Evolutionary conservation across 2,888 invertebrate genomes (phyloP), one percentile per base, ranked within the genome.

Genomic region (Hofmannophila pseudospretella): DNA sequence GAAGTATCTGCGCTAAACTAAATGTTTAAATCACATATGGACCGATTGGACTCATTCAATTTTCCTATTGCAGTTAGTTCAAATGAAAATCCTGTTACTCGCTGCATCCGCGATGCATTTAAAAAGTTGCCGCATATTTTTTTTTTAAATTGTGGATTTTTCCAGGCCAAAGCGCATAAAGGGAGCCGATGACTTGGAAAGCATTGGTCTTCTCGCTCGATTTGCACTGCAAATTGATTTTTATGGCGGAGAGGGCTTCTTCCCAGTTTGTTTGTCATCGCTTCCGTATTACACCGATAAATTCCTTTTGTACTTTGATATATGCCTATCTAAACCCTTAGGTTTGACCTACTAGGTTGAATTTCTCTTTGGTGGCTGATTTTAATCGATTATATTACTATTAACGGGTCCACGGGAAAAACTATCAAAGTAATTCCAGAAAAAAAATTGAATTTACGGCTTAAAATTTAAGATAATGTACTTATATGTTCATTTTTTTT

Each of bases 171-270:
- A 52, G 69, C 58, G 70, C 70, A 65, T 72, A 67, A 16, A 71
- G 63, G 59, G 72, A 73, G 36, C 51, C 74, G 77, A 72, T 84
- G 80, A 77, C 74, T 75, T 74, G 85, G 85, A 85, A 85, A 78
- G 66, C 70, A 79, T 80, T 67, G 80, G 78, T 68, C 62, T 69
- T 58, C 58, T 60, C 80, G 81, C 78, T 81, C 82, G 80, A 82
- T 84, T 85, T 81, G 66, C 78, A 77, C 72, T 70, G 74, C 55
- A 79, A 85, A 82, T 82, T 84, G 84, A 84, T 84, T 82, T 82
- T 80, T 78, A 75, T 79, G 66, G 65, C 56, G 66, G 54, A 47
- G 58, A 49, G 51, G 50, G 53, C 51, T 54, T 54, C 44, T 49
- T 49, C 41, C 41, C 27, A 52, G 58, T 68, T 64, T 67, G 61